These are phyloP conservation scores for Perithous albicinctus DNA, from an alignment of 2,888 invertebrate species.

Conservation along the genomic window DNA sequence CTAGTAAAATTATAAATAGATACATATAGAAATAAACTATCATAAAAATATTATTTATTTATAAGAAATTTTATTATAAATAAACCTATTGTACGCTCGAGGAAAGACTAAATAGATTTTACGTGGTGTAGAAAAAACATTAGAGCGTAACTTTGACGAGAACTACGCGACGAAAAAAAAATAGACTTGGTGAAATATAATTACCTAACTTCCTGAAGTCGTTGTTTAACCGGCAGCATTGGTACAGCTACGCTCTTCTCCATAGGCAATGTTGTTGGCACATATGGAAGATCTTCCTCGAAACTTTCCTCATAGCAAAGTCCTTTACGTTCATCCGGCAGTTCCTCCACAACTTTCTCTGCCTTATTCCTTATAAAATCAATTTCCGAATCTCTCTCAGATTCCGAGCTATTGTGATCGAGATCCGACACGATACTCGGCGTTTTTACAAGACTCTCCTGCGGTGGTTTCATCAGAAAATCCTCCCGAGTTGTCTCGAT, in stretches of 20 bases:
- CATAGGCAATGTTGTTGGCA: slow-evolving; percentile 95
- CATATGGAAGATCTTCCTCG: slow-evolving; percentile 93
- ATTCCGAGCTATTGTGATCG: slow-evolving; percentile 87
- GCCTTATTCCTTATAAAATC: slow-evolving; percentile 85
- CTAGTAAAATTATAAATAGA: no score
- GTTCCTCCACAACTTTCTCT: slow-evolving; percentile 88
- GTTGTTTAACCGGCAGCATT: slow-evolving; percentile 92
- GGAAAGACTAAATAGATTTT: no score
- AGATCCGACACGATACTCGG: slow-evolving; percentile 79
- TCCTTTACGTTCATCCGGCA: slow-evolving; percentile 89
- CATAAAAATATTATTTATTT: no score
- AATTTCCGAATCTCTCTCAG: slow-evolving; percentile 90
- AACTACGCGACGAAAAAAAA: no score
- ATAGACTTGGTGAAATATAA: neutral
- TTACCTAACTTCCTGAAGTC: slow-evolving; percentile 84
- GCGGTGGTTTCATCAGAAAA: slow-evolving; percentile 48
- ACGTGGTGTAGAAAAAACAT: no score
- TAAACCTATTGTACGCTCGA: no score
- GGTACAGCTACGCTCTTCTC: slow-evolving; percentile 93
- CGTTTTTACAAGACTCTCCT: slow-evolving; percentile 74
- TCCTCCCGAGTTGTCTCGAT: slow-evolving; percentile 22
- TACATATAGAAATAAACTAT: no score
- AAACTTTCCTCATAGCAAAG: slow-evolving; percentile 94
- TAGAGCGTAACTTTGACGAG: no score
- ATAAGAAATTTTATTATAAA: no score